These are phyloP conservation scores for Xestoiulus laeticollis DNA, from an alignment of 2,888 invertebrate genomes.

Conservation along the genomic window DNA sequence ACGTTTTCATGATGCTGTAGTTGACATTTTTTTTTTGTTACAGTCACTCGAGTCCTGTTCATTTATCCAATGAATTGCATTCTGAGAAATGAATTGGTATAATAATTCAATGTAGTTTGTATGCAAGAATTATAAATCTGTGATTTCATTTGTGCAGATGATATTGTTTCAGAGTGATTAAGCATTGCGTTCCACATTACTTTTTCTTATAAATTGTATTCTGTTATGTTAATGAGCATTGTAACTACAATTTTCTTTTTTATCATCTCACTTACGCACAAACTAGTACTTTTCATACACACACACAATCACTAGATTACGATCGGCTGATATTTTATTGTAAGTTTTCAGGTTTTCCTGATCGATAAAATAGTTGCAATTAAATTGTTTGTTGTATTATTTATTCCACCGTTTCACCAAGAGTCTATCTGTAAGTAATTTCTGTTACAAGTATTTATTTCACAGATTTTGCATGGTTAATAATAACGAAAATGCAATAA, in stretches of 20 bases:
- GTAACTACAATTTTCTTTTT: background rate
- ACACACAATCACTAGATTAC: slow-evolving; percentile 19
- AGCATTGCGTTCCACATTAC: background rate
- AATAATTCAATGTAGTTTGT: background rate
- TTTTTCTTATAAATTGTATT: background rate
- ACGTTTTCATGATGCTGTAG: background rate
- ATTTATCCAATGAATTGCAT: background rate
- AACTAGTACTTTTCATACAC: background rate
- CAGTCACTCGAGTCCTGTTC: background rate
- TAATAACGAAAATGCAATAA: too few relatives aligned
- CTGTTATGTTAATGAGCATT: background rate
- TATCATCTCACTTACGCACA: slow-evolving; percentile 4
- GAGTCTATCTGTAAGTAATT: too few relatives aligned
- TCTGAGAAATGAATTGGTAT: background rate
- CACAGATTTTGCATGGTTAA: too few relatives aligned
- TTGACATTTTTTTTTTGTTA: background rate
- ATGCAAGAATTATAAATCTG: background rate
- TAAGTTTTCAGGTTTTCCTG: slow-evolving; percentile 30
- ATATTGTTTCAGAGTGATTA: background rate
- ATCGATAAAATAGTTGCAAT: background rate
- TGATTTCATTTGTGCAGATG: slow-evolving; percentile 1
- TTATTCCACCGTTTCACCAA: too few relatives aligned
- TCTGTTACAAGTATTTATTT: too few relatives aligned
- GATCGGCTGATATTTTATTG: slow-evolving; percentile 39
- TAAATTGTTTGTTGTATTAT: background rate